Conservation (phyloP, 2,797 vertebrate species). For the Xerus rutilus region DNA sequence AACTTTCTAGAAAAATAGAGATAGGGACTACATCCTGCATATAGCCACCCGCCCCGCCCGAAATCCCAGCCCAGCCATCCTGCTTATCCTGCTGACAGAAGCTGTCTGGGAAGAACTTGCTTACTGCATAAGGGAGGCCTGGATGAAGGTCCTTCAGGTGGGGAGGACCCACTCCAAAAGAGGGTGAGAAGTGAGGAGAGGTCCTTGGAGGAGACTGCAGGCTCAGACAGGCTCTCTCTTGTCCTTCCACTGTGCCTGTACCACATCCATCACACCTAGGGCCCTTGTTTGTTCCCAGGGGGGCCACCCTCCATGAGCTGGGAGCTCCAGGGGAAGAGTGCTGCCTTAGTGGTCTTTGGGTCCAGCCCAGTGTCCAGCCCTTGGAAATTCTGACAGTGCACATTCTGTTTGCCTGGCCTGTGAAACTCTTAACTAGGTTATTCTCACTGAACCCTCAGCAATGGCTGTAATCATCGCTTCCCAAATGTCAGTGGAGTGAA, state of each 20-base stretch:
- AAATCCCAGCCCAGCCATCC: not conserved
- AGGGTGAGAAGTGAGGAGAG: not conserved
- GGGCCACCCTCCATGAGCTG: not conserved
- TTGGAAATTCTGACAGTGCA: not conserved
- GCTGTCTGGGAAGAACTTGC: not conserved
- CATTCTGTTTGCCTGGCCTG: not conserved
- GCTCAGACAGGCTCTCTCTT: not conserved
- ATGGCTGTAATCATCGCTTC: not conserved
- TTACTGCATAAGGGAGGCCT: not conserved
- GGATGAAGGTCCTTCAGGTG: not conserved
- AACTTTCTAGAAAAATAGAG: slow-evolving; percentile 47
- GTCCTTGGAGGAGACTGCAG: not conserved
- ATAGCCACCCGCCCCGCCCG: not conserved
- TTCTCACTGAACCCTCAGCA: not conserved
- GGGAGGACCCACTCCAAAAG: not conserved
- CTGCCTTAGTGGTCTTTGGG: not conserved
- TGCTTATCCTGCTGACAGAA: not conserved
- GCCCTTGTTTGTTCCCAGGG: not conserved
- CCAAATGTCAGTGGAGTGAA: not conserved
- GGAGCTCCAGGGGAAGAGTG: not conserved
- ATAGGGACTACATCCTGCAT: not conserved
- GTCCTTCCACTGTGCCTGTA: not conserved
- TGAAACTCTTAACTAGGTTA: not conserved
- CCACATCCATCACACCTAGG: not conserved
- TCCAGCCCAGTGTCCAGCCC: not conserved